These are phyloP conservation scores for Nipponia nippon DNA, from an alignment of 2,113 vertebrate species.

Conservation along the genomic window DNA sequence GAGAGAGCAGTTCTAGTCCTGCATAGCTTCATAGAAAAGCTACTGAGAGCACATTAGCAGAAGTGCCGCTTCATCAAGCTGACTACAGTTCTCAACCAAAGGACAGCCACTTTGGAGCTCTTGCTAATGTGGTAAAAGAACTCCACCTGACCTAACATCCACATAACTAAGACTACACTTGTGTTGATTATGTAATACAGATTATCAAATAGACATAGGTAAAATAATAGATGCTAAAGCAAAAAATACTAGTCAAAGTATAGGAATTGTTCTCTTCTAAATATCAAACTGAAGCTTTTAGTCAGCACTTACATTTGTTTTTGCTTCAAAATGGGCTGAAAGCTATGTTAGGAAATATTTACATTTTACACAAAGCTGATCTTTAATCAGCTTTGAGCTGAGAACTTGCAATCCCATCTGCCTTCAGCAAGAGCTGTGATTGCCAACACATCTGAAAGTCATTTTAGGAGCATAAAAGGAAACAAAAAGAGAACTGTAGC, in stretches of 20 bases:
- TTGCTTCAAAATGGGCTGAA: background rate
- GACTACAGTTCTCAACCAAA: background rate
- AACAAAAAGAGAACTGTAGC: background rate
- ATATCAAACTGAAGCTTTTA: background rate
- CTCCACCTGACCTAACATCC: background rate
- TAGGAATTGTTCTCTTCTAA: background rate
- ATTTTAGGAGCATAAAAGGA: background rate
- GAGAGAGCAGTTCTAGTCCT: background rate
- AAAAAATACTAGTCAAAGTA: background rate
- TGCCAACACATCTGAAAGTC: conserved; percentile 3
- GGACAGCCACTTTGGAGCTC: background rate
- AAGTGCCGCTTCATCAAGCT: background rate
- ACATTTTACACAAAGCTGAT: background rate
- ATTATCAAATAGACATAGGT: background rate
- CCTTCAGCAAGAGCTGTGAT: background rate
- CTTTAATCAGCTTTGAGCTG: background rate
- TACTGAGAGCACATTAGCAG: background rate
- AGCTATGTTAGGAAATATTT: conserved; percentile 10
- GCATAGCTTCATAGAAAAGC: background rate
- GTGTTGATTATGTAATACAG: background rate
- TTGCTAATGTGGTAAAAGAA: background rate
- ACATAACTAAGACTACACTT: background rate
- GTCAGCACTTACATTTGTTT: background rate
- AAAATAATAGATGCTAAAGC: background rate
- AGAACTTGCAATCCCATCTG: background rate